phyloP scores from a whole-genome alignment of 2,797 vertebrate genomes.

The Anolis apletophallus region DNA sequence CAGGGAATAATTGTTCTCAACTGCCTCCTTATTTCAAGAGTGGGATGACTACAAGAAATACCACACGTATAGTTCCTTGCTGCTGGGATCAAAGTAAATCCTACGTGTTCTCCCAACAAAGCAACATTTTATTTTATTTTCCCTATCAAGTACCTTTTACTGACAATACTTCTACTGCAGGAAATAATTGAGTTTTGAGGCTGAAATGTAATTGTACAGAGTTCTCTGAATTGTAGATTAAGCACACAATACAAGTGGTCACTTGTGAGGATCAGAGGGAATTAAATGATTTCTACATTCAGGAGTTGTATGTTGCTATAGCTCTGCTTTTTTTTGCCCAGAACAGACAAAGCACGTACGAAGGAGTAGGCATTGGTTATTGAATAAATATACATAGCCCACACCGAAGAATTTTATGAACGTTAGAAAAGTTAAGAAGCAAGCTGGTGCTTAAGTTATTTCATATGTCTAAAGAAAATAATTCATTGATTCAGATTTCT shows the following conservation, averaged over 20 bases:
- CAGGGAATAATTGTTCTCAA: not conserved
- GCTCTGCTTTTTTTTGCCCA: not conserved
- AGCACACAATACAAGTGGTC: conserved; percentile 23
- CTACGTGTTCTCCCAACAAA: conserved; percentile 10
- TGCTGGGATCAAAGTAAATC: not conserved
- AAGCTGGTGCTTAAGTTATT: not conserved
- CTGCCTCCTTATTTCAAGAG: not conserved
- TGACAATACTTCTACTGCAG: conserved; percentile 3
- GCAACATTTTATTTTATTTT: conserved; percentile 5
- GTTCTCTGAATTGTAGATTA: conserved; percentile 19
- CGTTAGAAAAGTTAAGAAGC: not conserved
- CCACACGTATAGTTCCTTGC: not conserved
- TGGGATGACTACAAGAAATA: not conserved
- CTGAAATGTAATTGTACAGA: conserved; percentile 15
- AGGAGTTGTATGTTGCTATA: conserved; percentile 18
- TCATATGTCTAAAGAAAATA: not conserved
- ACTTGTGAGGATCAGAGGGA: conserved; percentile 1
- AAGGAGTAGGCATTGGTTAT: conserved; percentile 13
- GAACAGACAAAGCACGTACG: conserved; percentile 15
- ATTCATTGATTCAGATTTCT: not conserved
- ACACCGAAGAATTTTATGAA: not conserved
- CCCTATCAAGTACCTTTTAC: not conserved
- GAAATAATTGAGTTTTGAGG: conserved; percentile 19
- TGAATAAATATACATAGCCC: not conserved
- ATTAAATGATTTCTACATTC: conserved; percentile 1